Conservation (phyloP, 2,888 invertebrate species). For the Deroplatys truncata region DNA sequence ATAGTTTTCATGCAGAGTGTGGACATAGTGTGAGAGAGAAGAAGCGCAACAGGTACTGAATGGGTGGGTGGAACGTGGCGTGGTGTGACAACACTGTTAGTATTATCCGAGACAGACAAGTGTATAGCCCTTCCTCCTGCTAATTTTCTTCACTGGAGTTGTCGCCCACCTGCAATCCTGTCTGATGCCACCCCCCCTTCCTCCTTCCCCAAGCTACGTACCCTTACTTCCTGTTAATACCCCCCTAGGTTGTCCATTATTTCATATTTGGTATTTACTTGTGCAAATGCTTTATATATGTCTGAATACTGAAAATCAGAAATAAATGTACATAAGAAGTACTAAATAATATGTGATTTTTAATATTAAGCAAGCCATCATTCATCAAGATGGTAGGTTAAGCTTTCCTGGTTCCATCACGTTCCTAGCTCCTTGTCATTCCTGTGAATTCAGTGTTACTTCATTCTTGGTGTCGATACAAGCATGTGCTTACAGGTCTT, state of each 20-base stretch:
- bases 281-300: slow-evolving; percentile 55
- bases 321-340: slow-evolving; percentile 50
- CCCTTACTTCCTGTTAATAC: slow-evolving; percentile 17
- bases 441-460: no score
- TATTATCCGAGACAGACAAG: slow-evolving; percentile 1
- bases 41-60: slow-evolving; percentile 14
- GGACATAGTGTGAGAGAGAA: slow-evolving; percentile 16
- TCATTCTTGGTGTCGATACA: no score
- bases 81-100: slow-evolving; percentile 3
- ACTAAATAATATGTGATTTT: slow-evolving; percentile 20
- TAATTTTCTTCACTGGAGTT: slow-evolving; percentile 22
- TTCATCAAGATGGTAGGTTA: background rate
- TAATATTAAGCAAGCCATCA: slow-evolving; percentile 10
- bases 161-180: slow-evolving; percentile 6
- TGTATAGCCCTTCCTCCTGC: slow-evolving; percentile 21
- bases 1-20: slow-evolving; percentile 18
- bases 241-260: slow-evolving; percentile 31
- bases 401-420: background rate
- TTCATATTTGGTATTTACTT: slow-evolving; percentile 47
- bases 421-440: background rate
- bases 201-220: slow-evolving; percentile 15
- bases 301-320: slow-evolving; percentile 49
- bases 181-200: slow-evolving; percentile 16
- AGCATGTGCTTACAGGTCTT: no score
- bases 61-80: slow-evolving; percentile 15